Base-by-base conservation (phyloP, 2,888 invertebrate species). In the Leptodirus hochenwartii region DNA sequence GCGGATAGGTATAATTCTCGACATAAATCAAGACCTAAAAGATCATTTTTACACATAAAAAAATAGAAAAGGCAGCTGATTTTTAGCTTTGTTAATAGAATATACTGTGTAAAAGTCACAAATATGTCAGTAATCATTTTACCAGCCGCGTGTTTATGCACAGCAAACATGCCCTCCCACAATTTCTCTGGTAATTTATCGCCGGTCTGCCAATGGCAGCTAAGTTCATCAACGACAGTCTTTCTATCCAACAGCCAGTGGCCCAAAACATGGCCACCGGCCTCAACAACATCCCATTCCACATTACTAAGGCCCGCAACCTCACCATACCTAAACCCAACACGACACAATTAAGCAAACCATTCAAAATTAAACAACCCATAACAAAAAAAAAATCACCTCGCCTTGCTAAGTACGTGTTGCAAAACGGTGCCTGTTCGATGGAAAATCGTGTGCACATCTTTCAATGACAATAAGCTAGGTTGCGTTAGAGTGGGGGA, bases 281-380 rank as follows among this genome's bases (percentile, higher is more conserved):
- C 69, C 47, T 80, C 77, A 0, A 81, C 75, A 1, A 85, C 81
- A 54, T 96, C 96, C 87, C 88, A 90, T 59, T 95, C 95, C 1
- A 93, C 68, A 50, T 82, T 84, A 0, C 76, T 75, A 13, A 80
- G 56, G 1, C 91, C 91, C 3, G 87, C 71, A 0, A 88, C 68
- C 50, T 90, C 87, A 1, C 77, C 68, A 52, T 82, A 85, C 10
- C 76, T 33, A 5, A 74, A 0, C n/a, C n/a, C n/a, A n/a, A n/a
- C n/a, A n/a, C n/a, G n/a, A n/a, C n/a, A n/a, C n/a, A n/a, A n/a
- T n/a, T n/a, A n/a, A n/a, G n/a, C n/a, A n/a, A n/a, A n/a, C n/a
- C n/a, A n/a, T n/a, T n/a, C n/a, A n/a, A n/a, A n/a, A n/a, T n/a
- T n/a, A n/a, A n/a, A n/a, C n/a, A n/a, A n/a, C n/a, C n/a, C n/a